These are phyloP conservation scores for Rhopilema esculentum DNA, from an alignment of 30 jellyfish, hydroid and myxozoan genomes.

Conservation along the genomic window DNA sequence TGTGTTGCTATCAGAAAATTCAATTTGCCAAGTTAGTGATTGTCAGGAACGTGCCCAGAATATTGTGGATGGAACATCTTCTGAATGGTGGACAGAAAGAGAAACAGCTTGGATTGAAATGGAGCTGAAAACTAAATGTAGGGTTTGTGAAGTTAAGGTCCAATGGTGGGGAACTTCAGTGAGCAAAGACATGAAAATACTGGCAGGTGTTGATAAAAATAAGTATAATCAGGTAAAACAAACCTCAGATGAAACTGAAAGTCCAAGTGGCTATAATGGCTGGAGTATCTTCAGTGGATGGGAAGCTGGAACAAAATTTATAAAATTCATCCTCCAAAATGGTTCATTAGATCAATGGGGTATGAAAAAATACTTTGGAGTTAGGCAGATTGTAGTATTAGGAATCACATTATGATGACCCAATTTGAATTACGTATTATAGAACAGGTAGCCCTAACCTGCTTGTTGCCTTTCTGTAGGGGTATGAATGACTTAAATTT, in stretches of 20 bases:
- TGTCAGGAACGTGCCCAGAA: slow-evolving; percentile 42
- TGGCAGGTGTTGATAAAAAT: neutral
- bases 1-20: slow-evolving; percentile 2
- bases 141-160: slow-evolving; percentile 6
- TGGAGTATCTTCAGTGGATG: slow-evolving; percentile 31
- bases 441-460: too few species aligned
- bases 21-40: slow-evolving; percentile 27
- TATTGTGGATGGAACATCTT: slow-evolving; percentile 45
- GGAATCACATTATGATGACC: too few species aligned
- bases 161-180: slow-evolving; percentile 61
- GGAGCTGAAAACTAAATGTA: neutral
- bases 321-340: slow-evolving; percentile 4
- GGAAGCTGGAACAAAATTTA: slow-evolving; percentile 1
- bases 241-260: slow-evolving; percentile 19
- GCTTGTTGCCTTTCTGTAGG: too few species aligned
- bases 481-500: too few species aligned
- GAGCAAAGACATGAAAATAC: slow-evolving; percentile 2
- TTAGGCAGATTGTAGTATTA: slow-evolving; percentile 10
- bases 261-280: slow-evolving; percentile 27
- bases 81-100: slow-evolving; percentile 53
- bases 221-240: neutral
- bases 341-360: slow-evolving; percentile 39
- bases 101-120: slow-evolving; percentile 28
- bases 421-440: too few species aligned
- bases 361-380: slow-evolving; percentile 32